Percentiles rank a stretch among this genome's conserved stretches.
Evolutionary conservation across 2,888 invertebrate species (phyloP).

Genomic region (Papilio elwesi): DNA sequence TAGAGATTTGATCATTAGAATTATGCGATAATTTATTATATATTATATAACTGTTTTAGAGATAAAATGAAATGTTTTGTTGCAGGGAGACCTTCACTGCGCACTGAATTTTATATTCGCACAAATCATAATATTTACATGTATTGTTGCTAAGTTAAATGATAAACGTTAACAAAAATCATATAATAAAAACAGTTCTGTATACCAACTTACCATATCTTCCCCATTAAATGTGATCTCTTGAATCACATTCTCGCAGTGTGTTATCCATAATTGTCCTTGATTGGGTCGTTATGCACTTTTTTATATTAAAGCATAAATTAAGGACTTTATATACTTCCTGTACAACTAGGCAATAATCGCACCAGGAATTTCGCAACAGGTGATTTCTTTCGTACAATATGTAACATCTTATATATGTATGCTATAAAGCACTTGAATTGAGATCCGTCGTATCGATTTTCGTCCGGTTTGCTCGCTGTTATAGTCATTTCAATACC

Average conservation of each 20-base stretch:
- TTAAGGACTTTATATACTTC: constrained; percentile 13
- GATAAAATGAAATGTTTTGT: too few species aligned
- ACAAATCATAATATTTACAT: too few species aligned
- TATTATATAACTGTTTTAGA: not conserved
- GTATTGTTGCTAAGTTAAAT: too few species aligned
- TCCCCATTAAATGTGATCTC: constrained; percentile 2
- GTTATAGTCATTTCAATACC: constrained; percentile 19
- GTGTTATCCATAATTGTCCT: not conserved
- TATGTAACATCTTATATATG: not conserved
- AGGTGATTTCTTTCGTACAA: constrained; percentile 5
- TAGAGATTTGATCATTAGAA: too few species aligned
- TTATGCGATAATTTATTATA: too few species aligned
- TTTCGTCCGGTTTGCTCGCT: constrained; percentile 26
- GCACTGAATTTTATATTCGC: too few species aligned
- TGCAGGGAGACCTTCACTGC: too few species aligned
- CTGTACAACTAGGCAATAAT: constrained; percentile 23
- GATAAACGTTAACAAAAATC: too few species aligned
- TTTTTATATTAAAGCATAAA: constrained; percentile 17
- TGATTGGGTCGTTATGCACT: constrained; percentile 4
- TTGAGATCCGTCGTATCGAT: constrained; percentile 1
- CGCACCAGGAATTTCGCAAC: not conserved
- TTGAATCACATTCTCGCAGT: constrained; percentile 10
- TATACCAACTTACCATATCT: not conserved
- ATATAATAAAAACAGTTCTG: not conserved
- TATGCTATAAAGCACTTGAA: constrained; percentile 14